phyloP scores from a whole-genome alignment of 2,888 invertebrate species.

The Polymixis lichenea region DNA sequence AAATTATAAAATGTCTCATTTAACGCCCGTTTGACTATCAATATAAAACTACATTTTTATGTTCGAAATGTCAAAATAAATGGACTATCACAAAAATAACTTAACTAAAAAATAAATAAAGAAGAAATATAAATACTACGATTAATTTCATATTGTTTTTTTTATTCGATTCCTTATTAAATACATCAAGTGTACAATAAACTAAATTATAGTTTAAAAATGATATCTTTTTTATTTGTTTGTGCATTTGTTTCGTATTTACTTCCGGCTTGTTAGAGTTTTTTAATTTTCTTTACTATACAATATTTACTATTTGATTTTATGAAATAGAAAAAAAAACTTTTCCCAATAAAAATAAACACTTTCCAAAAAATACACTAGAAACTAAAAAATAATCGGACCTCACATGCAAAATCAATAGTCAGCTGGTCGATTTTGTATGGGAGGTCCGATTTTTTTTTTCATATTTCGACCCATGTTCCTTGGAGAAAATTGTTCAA shows the following conservation, averaged over 20 bases:
- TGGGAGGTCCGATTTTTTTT: too few relatives aligned
- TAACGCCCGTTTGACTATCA: not conserved
- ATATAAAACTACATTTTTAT: not conserved
- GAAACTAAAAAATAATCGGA: too few relatives aligned
- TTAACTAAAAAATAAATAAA: not conserved
- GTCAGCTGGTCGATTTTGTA: too few relatives aligned
- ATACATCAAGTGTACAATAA: not conserved
- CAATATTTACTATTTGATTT: too few relatives aligned
- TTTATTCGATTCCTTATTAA: not conserved
- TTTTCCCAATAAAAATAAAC: too few relatives aligned
- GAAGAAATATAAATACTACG: not conserved
- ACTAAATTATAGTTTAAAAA: not conserved
- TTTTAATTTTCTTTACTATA: not conserved
- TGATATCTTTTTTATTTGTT: too few relatives aligned
- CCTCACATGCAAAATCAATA: too few relatives aligned
- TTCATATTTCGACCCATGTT: too few relatives aligned
- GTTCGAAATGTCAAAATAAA: not conserved
- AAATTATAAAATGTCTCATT: not conserved
- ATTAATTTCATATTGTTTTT: too few relatives aligned
- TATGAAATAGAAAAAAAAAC: too few relatives aligned
- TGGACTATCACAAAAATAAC: conserved; percentile 8
- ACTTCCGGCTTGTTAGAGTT: not conserved
- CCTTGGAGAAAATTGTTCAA: too few relatives aligned
- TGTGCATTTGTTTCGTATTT: not conserved
- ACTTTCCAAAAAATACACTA: not conserved